Base-by-base conservation (phyloP, 2,888 invertebrate species). In the Noctua comes region DNA sequence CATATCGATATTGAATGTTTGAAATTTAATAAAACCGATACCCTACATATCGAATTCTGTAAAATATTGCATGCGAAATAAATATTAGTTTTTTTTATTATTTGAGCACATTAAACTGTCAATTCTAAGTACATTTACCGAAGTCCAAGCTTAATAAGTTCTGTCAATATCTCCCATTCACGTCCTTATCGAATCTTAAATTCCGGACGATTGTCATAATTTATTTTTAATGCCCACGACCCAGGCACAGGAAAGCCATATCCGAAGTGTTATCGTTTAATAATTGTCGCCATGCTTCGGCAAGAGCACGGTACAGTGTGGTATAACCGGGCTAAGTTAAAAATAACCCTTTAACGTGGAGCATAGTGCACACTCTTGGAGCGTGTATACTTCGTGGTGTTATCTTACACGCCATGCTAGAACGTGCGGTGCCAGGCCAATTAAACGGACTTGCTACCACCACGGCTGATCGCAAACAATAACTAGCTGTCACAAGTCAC, bases 331-430 rank as follows among this genome's bases (percentile, higher is more conserved):
- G 74, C 80, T 72, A 57, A 83, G 79, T 88, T 88, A 88, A 88
- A 89, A 89, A 89, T 86, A 86, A 46, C 84, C 71, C 48, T 80
- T 65, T 81, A 70, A 68, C 51, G 18, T 75, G 51, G 40, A 80
- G 74, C 79, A 80, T 78, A 85, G 78, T 75, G 71, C 79, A 82
- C 80, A 84, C 86, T 84, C 84, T 87, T 85, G 81, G 83, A 84
- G 78, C 85, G 89, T 87, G 76, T 76, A 62, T 43, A 70, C 54
- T 80, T 71, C 7, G 73, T 62, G 64, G 86, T 75, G 89, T 91
- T 93, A 93, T 93, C 92, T 91, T 87, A 83, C 89, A 89, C 88
- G 90, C 88, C 86, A 88, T 48, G 79, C 79, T 78, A 74, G 82
- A 80, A 73, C 80, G 88, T 87, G 88, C 86, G 77, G 84, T 88